Percentiles rank a stretch among this genome's conserved stretches.
Conservation (phyloP, 1,140 invertebrate genomes). For the Drosophila persimilis region DNA sequence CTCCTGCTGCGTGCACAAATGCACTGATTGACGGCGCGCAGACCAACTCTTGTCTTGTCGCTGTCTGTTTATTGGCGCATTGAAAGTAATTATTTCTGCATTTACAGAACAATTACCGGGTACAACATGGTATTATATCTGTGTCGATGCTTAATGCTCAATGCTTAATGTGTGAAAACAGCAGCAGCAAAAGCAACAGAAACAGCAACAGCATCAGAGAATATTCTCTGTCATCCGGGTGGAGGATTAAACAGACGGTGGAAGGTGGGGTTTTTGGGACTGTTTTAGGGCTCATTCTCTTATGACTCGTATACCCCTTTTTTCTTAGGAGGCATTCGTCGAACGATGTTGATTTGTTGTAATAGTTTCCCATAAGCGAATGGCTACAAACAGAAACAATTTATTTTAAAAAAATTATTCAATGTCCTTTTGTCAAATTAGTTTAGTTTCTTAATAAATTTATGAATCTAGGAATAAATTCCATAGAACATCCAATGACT, state of each 20-base stretch:
- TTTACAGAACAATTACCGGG: slow-evolving; percentile 80
- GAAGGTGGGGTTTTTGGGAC: slow-evolving; percentile 5
- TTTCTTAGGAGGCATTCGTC: slow-evolving; percentile 10
- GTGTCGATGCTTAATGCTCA: slow-evolving; percentile 61
- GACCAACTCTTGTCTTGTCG: slow-evolving; percentile 7
- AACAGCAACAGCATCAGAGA: slow-evolving; percentile 4
- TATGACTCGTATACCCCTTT: slow-evolving; percentile 26
- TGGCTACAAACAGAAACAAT: no score
- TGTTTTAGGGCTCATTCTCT: neutral
- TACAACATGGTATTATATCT: slow-evolving; percentile 78
- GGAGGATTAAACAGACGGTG: slow-evolving; percentile 73
- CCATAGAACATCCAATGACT: no score
- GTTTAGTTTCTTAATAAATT: no score
- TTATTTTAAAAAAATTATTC: no score
- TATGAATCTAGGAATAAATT: no score
- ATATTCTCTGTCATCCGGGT: slow-evolving; percentile 67
- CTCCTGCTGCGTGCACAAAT: slow-evolving; percentile 75
- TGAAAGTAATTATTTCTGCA: slow-evolving; percentile 81
- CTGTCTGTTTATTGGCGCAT: slow-evolving; percentile 71
- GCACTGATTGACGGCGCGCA: slow-evolving; percentile 64
- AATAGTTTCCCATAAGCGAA: no score
- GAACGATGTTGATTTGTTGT: no score
- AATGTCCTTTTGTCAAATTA: no score
- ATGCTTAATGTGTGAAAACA: slow-evolving; percentile 75
- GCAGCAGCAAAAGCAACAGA: slow-evolving; percentile 2